These are phyloP conservation scores for Amblyraja radiata DNA, from an alignment of 2,797 vertebrate species.

Conservation along the genomic window DNA sequence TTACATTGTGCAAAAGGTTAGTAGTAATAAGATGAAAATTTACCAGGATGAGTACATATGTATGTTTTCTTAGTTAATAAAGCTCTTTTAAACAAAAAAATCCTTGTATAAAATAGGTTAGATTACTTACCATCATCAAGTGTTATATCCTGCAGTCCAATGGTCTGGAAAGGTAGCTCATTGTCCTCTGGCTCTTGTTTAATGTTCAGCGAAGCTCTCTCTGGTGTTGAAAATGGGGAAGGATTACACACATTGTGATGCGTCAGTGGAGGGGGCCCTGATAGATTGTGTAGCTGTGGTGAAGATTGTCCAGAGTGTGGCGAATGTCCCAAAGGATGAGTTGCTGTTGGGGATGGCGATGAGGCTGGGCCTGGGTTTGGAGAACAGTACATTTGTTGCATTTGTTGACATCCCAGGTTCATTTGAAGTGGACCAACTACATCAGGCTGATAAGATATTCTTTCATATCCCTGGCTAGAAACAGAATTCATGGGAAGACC, in stretches of 20 bases:
- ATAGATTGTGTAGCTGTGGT: constrained; percentile 70
- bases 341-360: constrained; percentile 54
- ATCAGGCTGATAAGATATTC: constrained; percentile 74
- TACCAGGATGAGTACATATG: no score
- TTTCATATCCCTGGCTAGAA: constrained; percentile 74
- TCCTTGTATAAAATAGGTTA: neutral
- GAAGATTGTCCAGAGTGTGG: constrained; percentile 59
- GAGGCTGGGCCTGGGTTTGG: constrained; percentile 61
- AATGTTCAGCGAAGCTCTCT: constrained; percentile 71
- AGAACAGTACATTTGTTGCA: constrained; percentile 70
- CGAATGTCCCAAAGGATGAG: constrained; percentile 66
- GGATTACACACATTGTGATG: constrained; percentile 70
- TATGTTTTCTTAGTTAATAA: neutral
- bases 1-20: neutral
- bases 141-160: constrained; percentile 95
- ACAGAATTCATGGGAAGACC: constrained; percentile 70
- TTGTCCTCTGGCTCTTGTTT: constrained; percentile 89
- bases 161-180: constrained; percentile 84
- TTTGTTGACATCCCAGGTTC: constrained; percentile 67
- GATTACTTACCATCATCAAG: constrained; percentile 87
- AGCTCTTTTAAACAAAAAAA: neutral
- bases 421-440: constrained; percentile 63
- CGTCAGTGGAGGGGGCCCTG: constrained; percentile 61
- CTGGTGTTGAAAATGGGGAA: constrained; percentile 64
- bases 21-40: no score